phyloP scores from a whole-genome alignment of 2,888 invertebrate genomes.

The Lagria hirta region DNA sequence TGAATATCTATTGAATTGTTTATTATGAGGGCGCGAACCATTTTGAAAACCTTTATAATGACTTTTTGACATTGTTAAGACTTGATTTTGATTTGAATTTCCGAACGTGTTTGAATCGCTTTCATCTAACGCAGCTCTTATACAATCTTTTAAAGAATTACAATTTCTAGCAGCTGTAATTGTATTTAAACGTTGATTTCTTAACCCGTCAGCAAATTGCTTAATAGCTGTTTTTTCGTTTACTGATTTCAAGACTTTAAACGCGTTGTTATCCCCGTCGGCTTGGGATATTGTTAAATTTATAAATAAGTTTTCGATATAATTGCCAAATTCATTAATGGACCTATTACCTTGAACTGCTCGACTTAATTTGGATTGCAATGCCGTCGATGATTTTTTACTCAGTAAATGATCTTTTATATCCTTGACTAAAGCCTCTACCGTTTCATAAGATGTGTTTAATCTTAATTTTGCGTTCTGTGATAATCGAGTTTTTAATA shows the following conservation, averaged over 20 bases:
- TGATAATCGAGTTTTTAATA: conserved; percentile 1
- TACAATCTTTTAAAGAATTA: too few relatives aligned
- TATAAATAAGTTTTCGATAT: not conserved
- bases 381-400: not conserved
- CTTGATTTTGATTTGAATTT: too few relatives aligned
- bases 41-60: too few relatives aligned
- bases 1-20: too few relatives aligned
- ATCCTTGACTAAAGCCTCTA: conserved; percentile 1
- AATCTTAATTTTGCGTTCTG: conserved; percentile 2
- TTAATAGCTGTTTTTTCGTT: conserved; percentile 2
- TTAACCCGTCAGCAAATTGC: not conserved
- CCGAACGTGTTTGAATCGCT: too few relatives aligned
- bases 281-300: not conserved
- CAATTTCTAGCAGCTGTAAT: too few relatives aligned
- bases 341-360: not conserved
- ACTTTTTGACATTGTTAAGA: too few relatives aligned
- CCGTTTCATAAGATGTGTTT: not conserved
- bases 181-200: too few relatives aligned
- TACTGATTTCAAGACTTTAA: not conserved
- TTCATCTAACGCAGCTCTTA: too few relatives aligned
- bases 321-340: not conserved
- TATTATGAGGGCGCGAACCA: too few relatives aligned
- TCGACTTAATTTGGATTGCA: not conserved
- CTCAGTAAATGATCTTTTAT: not conserved
- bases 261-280: not conserved